Percentiles rank a stretch among this genome's conserved stretches.
phyloP scores from a whole-genome alignment of 2,888 invertebrate species.

The Hanleya hanleyi region DNA sequence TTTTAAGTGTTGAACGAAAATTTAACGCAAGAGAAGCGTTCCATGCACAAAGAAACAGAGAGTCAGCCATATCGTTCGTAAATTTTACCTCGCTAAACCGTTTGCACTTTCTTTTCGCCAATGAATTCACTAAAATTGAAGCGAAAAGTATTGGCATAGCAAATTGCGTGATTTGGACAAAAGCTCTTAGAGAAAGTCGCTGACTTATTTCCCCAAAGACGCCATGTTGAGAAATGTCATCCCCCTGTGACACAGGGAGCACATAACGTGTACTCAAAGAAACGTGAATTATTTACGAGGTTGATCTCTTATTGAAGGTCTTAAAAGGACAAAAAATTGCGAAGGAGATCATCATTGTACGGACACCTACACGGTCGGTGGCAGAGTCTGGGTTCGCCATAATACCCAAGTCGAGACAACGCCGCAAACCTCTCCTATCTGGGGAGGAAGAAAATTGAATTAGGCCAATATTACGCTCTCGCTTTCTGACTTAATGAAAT shows the following conservation, averaged over 20 bases:
- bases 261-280: not conserved
- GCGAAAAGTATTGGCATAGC: not conserved
- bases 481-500: conserved; percentile 8
- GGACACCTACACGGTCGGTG: not conserved
- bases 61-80: no score
- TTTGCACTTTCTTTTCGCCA: not conserved
- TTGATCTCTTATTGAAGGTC: conserved; percentile 10
- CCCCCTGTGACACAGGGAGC: not conserved
- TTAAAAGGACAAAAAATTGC: conserved; percentile 5
- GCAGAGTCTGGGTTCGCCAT: not conserved
- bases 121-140: not conserved
- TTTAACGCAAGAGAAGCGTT: no score
- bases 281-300: not conserved
- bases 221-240: not conserved
- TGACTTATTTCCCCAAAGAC: conserved; percentile 6
- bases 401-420: not conserved
- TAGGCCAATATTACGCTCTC: conserved; percentile 5
- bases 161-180: not conserved
- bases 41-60: no score
- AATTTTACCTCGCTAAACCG: no score
- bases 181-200: not conserved
- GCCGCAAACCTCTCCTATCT: not conserved
- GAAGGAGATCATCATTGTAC: not conserved
- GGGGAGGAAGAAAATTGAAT: not conserved
- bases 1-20: no score